phyloP scores from a whole-genome alignment of 2,888 invertebrate species.

The Atrina japonica region DNA sequence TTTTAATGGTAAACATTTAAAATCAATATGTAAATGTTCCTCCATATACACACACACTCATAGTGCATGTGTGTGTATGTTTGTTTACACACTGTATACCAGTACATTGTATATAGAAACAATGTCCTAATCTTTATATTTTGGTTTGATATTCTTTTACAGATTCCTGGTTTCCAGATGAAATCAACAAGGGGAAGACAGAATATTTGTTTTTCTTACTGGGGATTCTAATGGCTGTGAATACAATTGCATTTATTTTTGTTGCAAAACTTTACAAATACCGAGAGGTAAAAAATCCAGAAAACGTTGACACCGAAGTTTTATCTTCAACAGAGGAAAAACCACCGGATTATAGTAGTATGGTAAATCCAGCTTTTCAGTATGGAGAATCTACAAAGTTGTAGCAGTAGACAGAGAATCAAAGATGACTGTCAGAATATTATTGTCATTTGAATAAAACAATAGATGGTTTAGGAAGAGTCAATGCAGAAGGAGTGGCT shows the following conservation, averaged over 20 bases:
- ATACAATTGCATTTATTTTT: constrained; percentile 60
- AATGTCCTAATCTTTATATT: too few relatives aligned
- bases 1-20: too few relatives aligned
- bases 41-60: too few relatives aligned
- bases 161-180: constrained; percentile 71
- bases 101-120: too few relatives aligned
- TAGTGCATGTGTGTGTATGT: too few relatives aligned
- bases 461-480: too few relatives aligned
- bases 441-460: not conserved
- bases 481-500: too few relatives aligned
- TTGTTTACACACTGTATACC: too few relatives aligned
- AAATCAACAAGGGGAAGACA: constrained; percentile 68
- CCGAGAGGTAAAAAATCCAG: not conserved
- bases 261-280: constrained; percentile 60
- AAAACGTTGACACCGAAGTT: not conserved
- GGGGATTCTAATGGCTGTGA: constrained; percentile 60
- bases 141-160: too few relatives aligned
- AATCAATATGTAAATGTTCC: too few relatives aligned
- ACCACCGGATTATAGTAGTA: not conserved
- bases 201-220: constrained; percentile 70
- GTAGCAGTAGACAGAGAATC: too few relatives aligned
- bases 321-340: not conserved
- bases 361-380: constrained; percentile 9
- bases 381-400: not conserved
- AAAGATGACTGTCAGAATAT: too few relatives aligned